These are phyloP conservation scores for Stenodera caucasica DNA, from an alignment of 2,888 invertebrate genomes.

Conservation along the genomic window DNA sequence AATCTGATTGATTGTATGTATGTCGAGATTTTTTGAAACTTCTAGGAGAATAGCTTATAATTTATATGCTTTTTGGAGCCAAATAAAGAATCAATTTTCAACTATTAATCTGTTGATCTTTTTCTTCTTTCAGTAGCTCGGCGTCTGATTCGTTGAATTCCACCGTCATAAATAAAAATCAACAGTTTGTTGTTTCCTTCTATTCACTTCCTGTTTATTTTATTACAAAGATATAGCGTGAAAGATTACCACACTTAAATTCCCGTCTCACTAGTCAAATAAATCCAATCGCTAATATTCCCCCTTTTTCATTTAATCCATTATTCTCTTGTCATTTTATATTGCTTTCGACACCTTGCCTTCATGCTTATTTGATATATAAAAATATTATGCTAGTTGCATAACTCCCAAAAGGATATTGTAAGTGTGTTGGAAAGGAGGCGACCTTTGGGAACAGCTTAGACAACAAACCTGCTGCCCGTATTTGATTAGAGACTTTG, in stretches of 20 bases:
- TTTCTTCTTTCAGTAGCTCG: not conserved
- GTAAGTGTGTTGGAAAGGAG: slow-evolving; percentile 43
- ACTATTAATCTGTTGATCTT: slow-evolving; percentile 9
- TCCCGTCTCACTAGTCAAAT: not conserved
- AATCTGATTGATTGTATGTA: too few relatives aligned
- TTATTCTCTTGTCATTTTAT: too few relatives aligned
- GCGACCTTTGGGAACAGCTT: slow-evolving; percentile 44
- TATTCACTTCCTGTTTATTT: slow-evolving; percentile 15
- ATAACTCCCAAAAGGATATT: slow-evolving; percentile 31
- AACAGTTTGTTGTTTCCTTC: slow-evolving; percentile 10
- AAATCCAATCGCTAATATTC: slow-evolving; percentile 2
- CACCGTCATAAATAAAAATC: slow-evolving; percentile 5
- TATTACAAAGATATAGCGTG: slow-evolving; percentile 13
- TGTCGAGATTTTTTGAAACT: not conserved
- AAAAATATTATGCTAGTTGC: slow-evolving; percentile 30
- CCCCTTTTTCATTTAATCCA: slow-evolving; percentile 13
- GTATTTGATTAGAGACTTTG: slow-evolving; percentile 52
- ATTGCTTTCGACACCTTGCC: not conserved
- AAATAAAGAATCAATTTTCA: slow-evolving; percentile 7
- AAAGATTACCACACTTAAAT: slow-evolving; percentile 14
- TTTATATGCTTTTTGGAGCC: not conserved
- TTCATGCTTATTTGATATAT: not conserved
- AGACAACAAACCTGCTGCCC: slow-evolving; percentile 46
- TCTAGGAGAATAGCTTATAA: not conserved
- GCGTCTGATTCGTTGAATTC: slow-evolving; percentile 2